A percentile compares a stretch with the other conserved stretches of the same genome.
Conservation (phyloP, 2,888 invertebrate species). For the Chelonus formosanus region DNA sequence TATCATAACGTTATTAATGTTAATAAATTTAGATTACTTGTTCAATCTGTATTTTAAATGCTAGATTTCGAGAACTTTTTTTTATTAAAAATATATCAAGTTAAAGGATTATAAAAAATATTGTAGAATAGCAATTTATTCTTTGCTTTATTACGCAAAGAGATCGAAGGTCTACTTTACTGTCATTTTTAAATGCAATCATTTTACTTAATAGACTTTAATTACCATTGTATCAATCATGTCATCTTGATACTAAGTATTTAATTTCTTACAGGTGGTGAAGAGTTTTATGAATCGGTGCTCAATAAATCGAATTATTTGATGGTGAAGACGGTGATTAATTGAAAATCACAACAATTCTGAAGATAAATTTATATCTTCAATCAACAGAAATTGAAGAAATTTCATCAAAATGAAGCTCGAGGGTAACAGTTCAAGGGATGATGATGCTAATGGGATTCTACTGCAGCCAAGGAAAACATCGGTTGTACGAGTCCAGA, state of each 20-base stretch:
- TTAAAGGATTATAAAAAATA: too few relatives aligned
- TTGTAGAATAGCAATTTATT: not conserved
- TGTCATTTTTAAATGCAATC: slow-evolving; percentile 4
- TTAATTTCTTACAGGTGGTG: slow-evolving; percentile 14
- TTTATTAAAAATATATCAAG: too few relatives aligned
- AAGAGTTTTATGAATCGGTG: not conserved
- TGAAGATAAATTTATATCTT: not conserved
- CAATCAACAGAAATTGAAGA: not conserved
- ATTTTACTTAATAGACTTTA: not conserved
- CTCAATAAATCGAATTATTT: not conserved
- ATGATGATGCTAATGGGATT: slow-evolving; percentile 65
- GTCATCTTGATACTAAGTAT: too few relatives aligned
- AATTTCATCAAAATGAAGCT: slow-evolving; percentile 55
- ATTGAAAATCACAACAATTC: not conserved
- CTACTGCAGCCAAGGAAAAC: slow-evolving; percentile 72
- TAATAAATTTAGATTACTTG: too few relatives aligned
- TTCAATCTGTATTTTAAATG: too few relatives aligned
- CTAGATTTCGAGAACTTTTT: too few relatives aligned
- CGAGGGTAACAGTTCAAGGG: slow-evolving; percentile 59
- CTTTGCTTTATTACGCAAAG: slow-evolving; percentile 21
- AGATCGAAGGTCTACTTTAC: slow-evolving; percentile 24
- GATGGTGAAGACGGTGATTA: too few relatives aligned
- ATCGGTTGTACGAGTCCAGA: slow-evolving; percentile 76
- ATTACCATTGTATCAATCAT: not conserved
- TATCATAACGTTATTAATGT: too few relatives aligned